phyloP scores from a whole-genome alignment of 2,888 invertebrate genomes.

The Agrotis segetum region DNA sequence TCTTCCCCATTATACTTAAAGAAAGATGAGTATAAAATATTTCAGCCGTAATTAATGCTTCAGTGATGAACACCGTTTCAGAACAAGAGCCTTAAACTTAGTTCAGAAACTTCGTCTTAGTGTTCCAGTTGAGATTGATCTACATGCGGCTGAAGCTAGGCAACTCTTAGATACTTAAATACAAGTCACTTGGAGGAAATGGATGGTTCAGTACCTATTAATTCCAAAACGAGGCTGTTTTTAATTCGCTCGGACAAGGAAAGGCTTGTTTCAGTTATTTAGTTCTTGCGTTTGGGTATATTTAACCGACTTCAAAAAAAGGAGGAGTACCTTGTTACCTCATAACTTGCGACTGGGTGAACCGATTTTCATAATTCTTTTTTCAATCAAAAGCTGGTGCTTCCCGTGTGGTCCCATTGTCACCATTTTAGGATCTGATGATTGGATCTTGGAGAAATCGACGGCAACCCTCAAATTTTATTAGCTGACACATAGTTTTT shows the following conservation, averaged over 20 bases:
- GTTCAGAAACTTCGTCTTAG: constrained; percentile 9
- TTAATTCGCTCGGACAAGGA: background rate
- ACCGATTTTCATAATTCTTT: too few relatives aligned
- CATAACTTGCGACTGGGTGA: too few relatives aligned
- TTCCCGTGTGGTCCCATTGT: too few relatives aligned
- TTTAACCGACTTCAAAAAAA: too few relatives aligned
- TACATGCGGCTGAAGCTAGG: background rate
- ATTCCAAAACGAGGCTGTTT: background rate
- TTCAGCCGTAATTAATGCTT: background rate
- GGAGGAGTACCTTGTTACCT: too few relatives aligned
- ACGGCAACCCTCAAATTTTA: too few relatives aligned
- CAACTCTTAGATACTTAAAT: background rate
- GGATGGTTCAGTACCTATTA: background rate
- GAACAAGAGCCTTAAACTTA: background rate
- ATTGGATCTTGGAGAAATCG: too few relatives aligned
- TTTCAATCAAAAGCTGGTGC: too few relatives aligned
- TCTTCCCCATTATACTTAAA: background rate
- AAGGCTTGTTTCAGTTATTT: constrained; percentile 2
- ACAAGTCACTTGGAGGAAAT: background rate
- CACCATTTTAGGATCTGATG: too few relatives aligned
- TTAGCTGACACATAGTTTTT: too few relatives aligned
- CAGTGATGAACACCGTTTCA: constrained; percentile 3
- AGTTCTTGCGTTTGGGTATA: background rate
- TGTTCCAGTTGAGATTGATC: constrained; percentile 1
- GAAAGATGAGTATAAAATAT: background rate